Conservation (phyloP, 2,797 vertebrate species). For the Ceyx erithaca region DNA sequence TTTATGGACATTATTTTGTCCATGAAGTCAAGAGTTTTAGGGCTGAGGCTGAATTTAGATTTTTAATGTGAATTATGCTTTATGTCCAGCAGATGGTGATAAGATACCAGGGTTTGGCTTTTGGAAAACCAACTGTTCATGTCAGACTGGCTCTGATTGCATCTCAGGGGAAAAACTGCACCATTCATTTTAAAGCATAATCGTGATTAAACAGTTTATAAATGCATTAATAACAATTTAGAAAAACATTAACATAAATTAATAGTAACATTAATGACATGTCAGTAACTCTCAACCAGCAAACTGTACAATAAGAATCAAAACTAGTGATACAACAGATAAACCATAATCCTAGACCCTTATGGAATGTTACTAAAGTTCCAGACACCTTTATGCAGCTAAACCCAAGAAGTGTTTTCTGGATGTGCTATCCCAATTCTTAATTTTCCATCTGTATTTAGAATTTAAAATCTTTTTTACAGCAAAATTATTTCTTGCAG, state of each 20-base stretch:
- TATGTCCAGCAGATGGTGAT: slow-evolving; percentile 56
- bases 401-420: background rate
- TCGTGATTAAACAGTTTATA: background rate
- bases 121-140: accelerated
- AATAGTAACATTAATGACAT: background rate
- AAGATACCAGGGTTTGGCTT: slow-evolving; percentile 9
- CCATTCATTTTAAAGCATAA: background rate
- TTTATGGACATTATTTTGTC: background rate
- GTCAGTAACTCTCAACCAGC: background rate
- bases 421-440: background rate
- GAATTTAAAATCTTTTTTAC: background rate
- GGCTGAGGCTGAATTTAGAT: background rate
- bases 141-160: background rate
- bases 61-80: background rate
- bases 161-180: background rate
- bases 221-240: background rate
- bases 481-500: background rate
- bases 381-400: background rate
- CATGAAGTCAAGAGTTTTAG: background rate
- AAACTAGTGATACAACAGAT: background rate
- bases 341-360: background rate
- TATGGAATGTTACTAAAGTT: background rate
- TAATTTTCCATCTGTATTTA: background rate
- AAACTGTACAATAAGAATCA: background rate
- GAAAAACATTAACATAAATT: background rate